Base-by-base conservation (phyloP, 2,888 invertebrate species). In the Phragmatobia fuliginosa region DNA sequence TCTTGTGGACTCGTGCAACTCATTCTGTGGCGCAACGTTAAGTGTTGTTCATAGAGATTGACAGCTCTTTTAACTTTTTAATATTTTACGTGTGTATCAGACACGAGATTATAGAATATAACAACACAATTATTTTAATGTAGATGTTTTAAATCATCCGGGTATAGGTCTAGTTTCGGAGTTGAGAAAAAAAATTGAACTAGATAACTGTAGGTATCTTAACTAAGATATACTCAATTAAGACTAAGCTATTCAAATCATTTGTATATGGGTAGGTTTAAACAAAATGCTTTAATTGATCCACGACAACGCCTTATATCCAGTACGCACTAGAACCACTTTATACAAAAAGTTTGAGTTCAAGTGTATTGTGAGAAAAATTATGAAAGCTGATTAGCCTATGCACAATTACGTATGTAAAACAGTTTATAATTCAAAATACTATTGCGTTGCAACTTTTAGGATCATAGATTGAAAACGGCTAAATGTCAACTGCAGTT, bases 401-500 rank as follows among this genome's bases (percentile, higher is more conserved):
- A 1, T 10, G 8, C 25, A 25, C 33, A n/a, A 6, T 31, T 11
- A 16, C 36, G 41, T n/a, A 59, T 63, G 45, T 21, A 62, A 21
- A 49, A 76, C 75, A 68, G 61, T 68, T 70, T 73, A 70, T 68
- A 76, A 76, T 85, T 83, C 79, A 85, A 82, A 80, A 80, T 84
- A 84, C 84, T 84, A 81, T 83, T 84, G 86, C 86, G 85, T 87
- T 91, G 89, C 82, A 49, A 49, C n/a, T 49, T n/a, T 49, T n/a
- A 85, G 90, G 90, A 90, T 89, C 87, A 87, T 89, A 90, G 91
- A 92, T 91, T 87, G 91, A 85, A 94, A 91, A 84, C 93, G 88
- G 87, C 89, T 88, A 94, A 94, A 95, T 95, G 94, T 94, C 95
- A 94, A 91, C 89, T 88, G 91, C 88, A 89, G 83, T 85, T 77